Base-by-base conservation (phyloP, 2,113 vertebrate genomes). In the Chaenocephalus aceratus region DNA sequence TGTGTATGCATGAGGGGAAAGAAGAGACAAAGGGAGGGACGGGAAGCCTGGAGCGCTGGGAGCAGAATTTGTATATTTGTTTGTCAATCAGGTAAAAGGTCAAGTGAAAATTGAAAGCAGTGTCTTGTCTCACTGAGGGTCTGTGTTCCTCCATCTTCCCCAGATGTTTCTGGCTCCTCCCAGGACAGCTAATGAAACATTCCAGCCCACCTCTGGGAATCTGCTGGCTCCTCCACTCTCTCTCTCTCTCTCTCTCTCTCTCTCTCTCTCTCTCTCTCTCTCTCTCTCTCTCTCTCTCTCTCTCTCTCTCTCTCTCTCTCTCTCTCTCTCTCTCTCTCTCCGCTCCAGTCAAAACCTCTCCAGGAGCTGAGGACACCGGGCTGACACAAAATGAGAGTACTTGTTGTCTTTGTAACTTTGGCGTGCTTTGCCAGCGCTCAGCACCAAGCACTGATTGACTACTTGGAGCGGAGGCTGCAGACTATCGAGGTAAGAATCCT, bases 371-470 rank as follows among this genome's bases (percentile, higher is more conserved):
- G 79, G 78, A 79, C 76, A 61, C 73, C 51, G 71, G 74, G 52
- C 73, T 53, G 75, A 77, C 65, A 80, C 80, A 91, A 87, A 87
- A 95, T 95, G 94, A 93, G 90, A 84, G 75, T 81, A 79, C 77
- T 94, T 6, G 64, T 93, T 44, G 34, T 95, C 78, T 84, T 95
- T 44, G 69, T 94, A 59, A 80, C 92, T 72, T 80, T 90, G 86
- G 86, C 82, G 58, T 92, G 92, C 81, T 70, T 94, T 41, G 85
- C 91, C 65, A 77, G 46, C 0, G 92, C 93, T 57, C 95, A 96
- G 83, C 95, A 95, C 76, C 95, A 96, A 79, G 91, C 94, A 18
- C 90, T 96, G 71, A 95, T 95, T 86, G 94, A 95, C 87, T 96
- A 96, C 80, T 89, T 96, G 89, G 95, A 96, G 82, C 91, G 91